These are phyloP conservation scores for Pygocentrus nattereri DNA, from an alignment of 2,797 vertebrate genomes.

Conservation along the genomic window DNA sequence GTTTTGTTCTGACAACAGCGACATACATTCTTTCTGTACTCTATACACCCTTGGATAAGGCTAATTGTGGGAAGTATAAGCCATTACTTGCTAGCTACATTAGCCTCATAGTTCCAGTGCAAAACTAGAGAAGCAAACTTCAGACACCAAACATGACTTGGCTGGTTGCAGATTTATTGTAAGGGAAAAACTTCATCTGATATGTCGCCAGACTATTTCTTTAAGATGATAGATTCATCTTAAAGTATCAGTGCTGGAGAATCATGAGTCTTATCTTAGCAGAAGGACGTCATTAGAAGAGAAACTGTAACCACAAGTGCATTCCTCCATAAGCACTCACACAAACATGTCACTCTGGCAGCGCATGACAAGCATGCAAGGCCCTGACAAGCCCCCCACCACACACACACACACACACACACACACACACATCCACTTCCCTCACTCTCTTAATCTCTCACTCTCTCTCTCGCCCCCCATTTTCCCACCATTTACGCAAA, in stretches of 20 bases:
- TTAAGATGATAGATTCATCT: no score
- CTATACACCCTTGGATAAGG: no score
- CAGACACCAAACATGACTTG: no score
- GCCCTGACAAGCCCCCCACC: slow-evolving; percentile 7
- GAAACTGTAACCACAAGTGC: not conserved
- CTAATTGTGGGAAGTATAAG: no score
- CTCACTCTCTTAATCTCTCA: slow-evolving; percentile 69
- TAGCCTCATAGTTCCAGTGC: no score
- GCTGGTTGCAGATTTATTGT: no score
- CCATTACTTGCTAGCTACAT: no score
- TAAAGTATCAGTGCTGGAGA: not conserved
- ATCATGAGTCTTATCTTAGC: not conserved
- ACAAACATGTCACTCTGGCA: slow-evolving; percentile 13
- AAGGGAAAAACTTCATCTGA: no score
- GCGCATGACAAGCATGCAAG: slow-evolving; percentile 41
- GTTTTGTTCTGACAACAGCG: no score
- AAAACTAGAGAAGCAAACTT: no score
- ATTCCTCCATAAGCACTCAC: slow-evolving; percentile 40
- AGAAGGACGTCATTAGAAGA: not conserved
- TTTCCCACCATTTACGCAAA: slow-evolving; percentile 88
- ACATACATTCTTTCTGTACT: no score
- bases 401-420: slow-evolving; percentile 47
- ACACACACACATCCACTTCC: slow-evolving; percentile 45
- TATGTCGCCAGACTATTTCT: no score
- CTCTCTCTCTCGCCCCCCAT: slow-evolving; percentile 78